Conservation (phyloP, 2,888 invertebrate species). For the Amphipyra tragopoginis region DNA sequence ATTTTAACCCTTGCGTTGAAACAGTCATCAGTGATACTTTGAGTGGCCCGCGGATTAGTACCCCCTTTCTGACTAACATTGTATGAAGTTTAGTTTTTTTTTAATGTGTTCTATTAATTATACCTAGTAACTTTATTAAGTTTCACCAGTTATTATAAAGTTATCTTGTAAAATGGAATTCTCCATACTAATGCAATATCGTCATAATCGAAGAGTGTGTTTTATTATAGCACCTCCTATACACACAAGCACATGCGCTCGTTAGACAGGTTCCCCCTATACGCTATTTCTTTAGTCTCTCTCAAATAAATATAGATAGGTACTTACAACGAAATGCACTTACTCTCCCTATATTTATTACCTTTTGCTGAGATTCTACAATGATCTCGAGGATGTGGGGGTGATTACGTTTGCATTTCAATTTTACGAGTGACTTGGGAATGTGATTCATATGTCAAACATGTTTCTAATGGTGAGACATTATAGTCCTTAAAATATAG, state of each 20-base stretch:
- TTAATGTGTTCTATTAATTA: no score
- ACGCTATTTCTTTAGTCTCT: background rate
- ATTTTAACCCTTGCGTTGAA: no score
- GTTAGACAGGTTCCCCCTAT: background rate
- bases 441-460: background rate
- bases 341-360: slow-evolving; percentile 17
- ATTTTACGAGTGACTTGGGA: slow-evolving; percentile 27
- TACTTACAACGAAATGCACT: slow-evolving; percentile 44
- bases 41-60: no score
- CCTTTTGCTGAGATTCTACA: slow-evolving; percentile 14
- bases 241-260: background rate
- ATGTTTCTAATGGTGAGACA: slow-evolving; percentile 24
- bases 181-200: no score
- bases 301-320: slow-evolving; percentile 10
- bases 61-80: no score
- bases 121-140: no score
- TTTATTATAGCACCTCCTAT: no score
- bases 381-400: slow-evolving; percentile 4
- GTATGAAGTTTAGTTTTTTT: no score
- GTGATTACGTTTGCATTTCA: slow-evolving; percentile 16
- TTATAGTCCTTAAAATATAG: no score
- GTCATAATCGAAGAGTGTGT: background rate
- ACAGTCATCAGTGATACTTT: no score
- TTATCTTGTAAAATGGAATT: no score
- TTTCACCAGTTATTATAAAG: no score